Evolutionary conservation across 2,888 invertebrate species (phyloP).

Genomic region (Herminia tarsipennalis): DNA sequence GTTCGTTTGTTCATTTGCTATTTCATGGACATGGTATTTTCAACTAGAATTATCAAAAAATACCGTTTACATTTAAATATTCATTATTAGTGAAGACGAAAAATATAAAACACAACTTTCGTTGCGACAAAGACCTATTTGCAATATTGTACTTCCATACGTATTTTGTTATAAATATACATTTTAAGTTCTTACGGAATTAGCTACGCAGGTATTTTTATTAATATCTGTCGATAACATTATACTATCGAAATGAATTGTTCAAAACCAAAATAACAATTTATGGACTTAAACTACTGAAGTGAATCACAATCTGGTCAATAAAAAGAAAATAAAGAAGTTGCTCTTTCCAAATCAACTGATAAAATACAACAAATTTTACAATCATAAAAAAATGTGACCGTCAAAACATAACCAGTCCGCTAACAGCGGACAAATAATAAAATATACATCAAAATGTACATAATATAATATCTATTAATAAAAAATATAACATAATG

Average conservation of each 20-base stretch:
- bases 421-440: conserved; percentile 79
- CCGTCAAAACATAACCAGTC: conserved; percentile 79
- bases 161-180: conserved; percentile 81
- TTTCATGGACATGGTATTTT: conserved; percentile 76
- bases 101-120: conserved; percentile 66
- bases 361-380: conserved; percentile 83
- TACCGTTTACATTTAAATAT: conserved; percentile 69
- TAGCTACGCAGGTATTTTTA: conserved; percentile 65
- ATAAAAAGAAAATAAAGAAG: conserved; percentile 60
- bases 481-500: conserved; percentile 83
- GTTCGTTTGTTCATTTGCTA: conserved; percentile 61
- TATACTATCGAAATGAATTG: conserved; percentile 59
- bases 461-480: conserved; percentile 84
- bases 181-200: conserved; percentile 71
- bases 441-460: conserved; percentile 86
- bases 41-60: conserved; percentile 77
- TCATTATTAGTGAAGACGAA: conserved; percentile 62
- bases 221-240: conserved; percentile 54
- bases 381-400: conserved; percentile 80
- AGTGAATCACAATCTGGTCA: conserved; percentile 69
- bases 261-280: conserved; percentile 68
- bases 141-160: conserved; percentile 85
- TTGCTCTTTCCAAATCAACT: conserved; percentile 72
- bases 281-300: conserved; percentile 64
- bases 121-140: conserved; percentile 70